These are phyloP conservation scores for Sesamia nonagrioides DNA, from an alignment of 1,140 invertebrate species.

Conservation along the genomic window DNA sequence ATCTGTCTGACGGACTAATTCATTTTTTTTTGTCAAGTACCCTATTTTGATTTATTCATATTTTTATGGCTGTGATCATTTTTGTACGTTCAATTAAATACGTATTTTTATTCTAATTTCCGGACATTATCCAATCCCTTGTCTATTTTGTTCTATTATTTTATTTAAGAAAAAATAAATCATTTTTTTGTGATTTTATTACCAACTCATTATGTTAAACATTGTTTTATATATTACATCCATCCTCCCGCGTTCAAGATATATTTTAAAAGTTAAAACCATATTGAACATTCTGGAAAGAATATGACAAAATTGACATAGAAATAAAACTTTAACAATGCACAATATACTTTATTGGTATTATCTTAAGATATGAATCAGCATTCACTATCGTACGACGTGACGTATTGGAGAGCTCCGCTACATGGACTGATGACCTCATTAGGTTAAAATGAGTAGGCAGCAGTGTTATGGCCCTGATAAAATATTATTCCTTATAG, in stretches of 20 bases:
- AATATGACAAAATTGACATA: not conserved
- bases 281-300: not conserved
- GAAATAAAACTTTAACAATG: not conserved
- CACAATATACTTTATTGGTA: not conserved
- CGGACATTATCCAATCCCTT: not conserved
- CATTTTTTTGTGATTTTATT: too few species aligned
- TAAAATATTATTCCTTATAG: too few species aligned
- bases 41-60: too few species aligned
- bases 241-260: not conserved
- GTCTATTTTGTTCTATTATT: not conserved
- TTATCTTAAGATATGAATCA: slow-evolving; percentile 12
- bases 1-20: too few species aligned
- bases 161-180: too few species aligned
- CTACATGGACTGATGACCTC: not conserved
- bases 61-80: slow-evolving; percentile 10
- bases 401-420: not conserved
- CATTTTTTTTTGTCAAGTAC: too few species aligned
- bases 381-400: not conserved
- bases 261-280: not conserved
- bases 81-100: not conserved
- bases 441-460: not conserved
- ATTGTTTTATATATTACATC: too few species aligned
- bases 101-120: not conserved
- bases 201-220: too few species aligned
- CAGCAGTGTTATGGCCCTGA: not conserved